Evolutionary conservation across 2,797 vertebrate genomes (phyloP).

Genomic region (Phylloscopus collybita): DNA sequence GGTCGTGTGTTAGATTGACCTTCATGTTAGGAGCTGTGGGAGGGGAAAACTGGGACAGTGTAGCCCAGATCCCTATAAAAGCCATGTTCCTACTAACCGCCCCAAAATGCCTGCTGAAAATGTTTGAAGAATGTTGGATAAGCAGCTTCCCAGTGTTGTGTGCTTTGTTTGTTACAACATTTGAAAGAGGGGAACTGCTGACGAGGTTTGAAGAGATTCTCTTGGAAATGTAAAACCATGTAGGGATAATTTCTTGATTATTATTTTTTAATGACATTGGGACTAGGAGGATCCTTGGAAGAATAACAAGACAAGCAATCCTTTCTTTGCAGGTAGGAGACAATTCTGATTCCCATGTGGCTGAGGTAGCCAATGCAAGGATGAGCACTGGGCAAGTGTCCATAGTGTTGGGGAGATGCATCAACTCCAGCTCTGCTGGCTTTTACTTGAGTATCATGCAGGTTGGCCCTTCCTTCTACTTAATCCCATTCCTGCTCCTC

Average conservation of each 20-base stretch:
- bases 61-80: neutral
- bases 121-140: neutral
- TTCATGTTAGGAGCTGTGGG: neutral
- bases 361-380: neutral
- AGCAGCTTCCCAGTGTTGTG: neutral
- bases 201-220: neutral
- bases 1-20: accelerated
- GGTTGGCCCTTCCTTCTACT: neutral
- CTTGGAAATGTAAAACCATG: neutral
- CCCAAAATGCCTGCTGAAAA: neutral
- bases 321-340: neutral
- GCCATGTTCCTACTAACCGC: neutral
- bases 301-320: neutral
- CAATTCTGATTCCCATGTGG: neutral
- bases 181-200: neutral
- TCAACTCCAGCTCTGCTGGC: neutral
- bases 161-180: neutral
- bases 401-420: neutral
- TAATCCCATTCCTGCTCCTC: neutral
- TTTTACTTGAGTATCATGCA: neutral
- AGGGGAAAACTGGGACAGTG: neutral
- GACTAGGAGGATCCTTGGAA: neutral
- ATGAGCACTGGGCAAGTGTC: neutral
- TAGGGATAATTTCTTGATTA: neutral
- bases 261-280: neutral